Base-by-base conservation (phyloP, 2,797 vertebrate genomes). In the Clarias fuscus region DNA sequence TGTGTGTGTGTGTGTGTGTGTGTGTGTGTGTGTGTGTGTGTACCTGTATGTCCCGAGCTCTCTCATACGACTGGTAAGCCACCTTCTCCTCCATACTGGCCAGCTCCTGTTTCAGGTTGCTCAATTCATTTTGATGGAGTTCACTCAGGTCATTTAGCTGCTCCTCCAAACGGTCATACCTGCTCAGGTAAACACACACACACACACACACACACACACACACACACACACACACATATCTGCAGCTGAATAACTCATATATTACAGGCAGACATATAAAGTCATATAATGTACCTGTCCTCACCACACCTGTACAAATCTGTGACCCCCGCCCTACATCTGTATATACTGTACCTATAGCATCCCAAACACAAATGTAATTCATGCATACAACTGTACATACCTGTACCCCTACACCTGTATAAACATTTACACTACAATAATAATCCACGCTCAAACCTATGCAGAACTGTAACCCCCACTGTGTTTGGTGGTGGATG, bases 1-100 rank as follows among this genome's bases (percentile, higher is more conserved):
- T n/a, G 30, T 33, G 30, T 68, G 65, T 30, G 27, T 68, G 27
- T 33, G 27, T 33, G 27, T 67, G 13, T 15, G n/a, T 2, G 13
- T 30, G 27, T 33, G 68, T 77, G 37, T 71, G 22, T 64, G 7
- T 7, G 22, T 59, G 24, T 62, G 11, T 24, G 27, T 33, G 48
- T 93, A 97, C 96, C 98, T 99, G 98, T 91, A 99, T 99, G 94
- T 99, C 98, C 88, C 98, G 94, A 0, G 98, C 98, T 88, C 98
- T 96, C 93, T 99, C 98, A 0, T 99, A 99, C 58, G 98, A 99
- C 94, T 99, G 98, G 92, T 99, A 99, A 85, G 98, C 98, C 89
- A 99, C 98, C 90, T 99, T 99, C 91, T 99, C 98, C 93, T 99
- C 98, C 98, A 99, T 99, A 93, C 98, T 99, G 92, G 98, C 98